phyloP scores from a whole-genome alignment of 2,888 invertebrate species.

The Hydriomena furcata region DNA sequence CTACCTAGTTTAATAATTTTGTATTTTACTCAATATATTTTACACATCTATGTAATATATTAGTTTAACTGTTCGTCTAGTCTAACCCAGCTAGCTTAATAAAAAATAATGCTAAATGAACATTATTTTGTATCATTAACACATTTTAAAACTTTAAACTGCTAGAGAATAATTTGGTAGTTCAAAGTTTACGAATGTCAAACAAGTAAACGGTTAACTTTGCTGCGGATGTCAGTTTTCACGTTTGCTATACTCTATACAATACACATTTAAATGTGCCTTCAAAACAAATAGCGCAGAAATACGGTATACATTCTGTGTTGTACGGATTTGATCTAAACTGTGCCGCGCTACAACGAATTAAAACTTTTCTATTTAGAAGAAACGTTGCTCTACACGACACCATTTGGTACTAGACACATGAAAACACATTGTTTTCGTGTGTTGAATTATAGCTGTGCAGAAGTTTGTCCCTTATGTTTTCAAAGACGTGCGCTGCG shows the following conservation, averaged over 20 bases:
- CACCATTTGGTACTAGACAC: conserved; percentile 48
- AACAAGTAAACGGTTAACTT: conserved; percentile 48
- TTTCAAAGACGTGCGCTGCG: conserved; percentile 41
- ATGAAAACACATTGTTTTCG: conserved; percentile 56
- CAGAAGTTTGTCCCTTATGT: conserved; percentile 46
- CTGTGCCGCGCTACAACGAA: conserved; percentile 52
- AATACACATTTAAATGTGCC: conserved; percentile 7
- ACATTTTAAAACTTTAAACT: neutral
- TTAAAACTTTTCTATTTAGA: conserved; percentile 72
- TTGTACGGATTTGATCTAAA: conserved; percentile 7
- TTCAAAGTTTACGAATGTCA: conserved; percentile 48
- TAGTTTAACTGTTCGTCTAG: too few species aligned
- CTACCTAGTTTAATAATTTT: too few species aligned
- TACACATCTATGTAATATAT: too few species aligned
- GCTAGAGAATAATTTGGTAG: conserved; percentile 32
- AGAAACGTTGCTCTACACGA: conserved; percentile 51
- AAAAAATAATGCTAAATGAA: too few species aligned
- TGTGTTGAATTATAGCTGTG: conserved; percentile 48
- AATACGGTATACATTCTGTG: neutral
- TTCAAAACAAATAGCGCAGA: conserved; percentile 1
- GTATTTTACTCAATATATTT: too few species aligned
- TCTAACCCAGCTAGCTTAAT: too few species aligned
- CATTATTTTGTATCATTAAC: neutral
- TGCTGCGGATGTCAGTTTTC: conserved; percentile 33
- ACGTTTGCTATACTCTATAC: conserved; percentile 29